Base-by-base conservation (phyloP, 2,888 invertebrate species). In the Oxystoma pomonae region DNA sequence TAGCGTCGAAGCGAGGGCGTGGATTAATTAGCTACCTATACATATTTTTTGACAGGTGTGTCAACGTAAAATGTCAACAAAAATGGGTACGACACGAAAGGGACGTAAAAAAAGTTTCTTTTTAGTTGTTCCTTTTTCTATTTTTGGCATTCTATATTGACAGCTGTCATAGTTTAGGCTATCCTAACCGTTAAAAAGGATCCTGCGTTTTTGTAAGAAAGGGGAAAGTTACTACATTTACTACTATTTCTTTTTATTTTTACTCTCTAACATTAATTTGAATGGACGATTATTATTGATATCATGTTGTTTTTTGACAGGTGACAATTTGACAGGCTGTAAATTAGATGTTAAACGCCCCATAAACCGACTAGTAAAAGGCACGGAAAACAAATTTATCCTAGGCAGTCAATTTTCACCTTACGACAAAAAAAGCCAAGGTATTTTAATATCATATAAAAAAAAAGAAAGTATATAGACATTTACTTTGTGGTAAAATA, bases 211-310 rank as follows among this genome's bases (percentile, higher is more conserved):
- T 35, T 35, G 35, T 35, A 35, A 35, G 35, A 35, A 35, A 35
- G 35, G 35, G 35, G 12, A 12, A 12, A 35, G 12, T 35, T 7
- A 3, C 3, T 12, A 35, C 3, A 35, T 35, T 12, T 35, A 35
- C 5, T 35, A 7, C 3, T 35, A 35, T 12, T 35, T 35, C 35
- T 35, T 7, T 35, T 12, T 35, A 3, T 35, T 35, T 35, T 63
- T 70, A 65, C 71, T 73, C 73, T 76, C 77, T 77, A 77, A 77
- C 75, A 74, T 73, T 74, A 72, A 72, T 69, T 72, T 67, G 58
- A 35, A 77, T 77, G 77, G 77, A 77, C 77, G 77, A 77, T 77
- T 77, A 78, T 70, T 77, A 75, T 76, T 78, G 77, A 77, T 77
- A 77, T 76, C 73, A 73, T 72, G 69, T 68, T 69, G 65, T 21